Evolutionary conservation across 2,797 vertebrate genomes (phyloP).

Genomic region (Molothrus ater): DNA sequence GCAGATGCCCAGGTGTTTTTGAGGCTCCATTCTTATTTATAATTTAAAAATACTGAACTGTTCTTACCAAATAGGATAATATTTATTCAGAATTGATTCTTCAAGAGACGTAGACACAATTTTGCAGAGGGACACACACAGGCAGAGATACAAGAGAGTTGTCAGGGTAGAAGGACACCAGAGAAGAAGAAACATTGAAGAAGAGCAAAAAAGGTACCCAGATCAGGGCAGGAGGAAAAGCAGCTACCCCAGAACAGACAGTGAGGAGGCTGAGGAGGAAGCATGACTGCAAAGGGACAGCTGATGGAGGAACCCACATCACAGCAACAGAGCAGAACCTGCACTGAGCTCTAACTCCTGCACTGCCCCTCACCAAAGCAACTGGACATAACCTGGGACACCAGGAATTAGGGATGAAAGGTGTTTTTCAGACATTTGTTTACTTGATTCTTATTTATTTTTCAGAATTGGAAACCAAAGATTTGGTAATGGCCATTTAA

Average conservation of each 20-base stretch:
- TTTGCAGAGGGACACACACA: not conserved
- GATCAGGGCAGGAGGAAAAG: not conserved
- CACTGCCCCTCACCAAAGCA: not conserved
- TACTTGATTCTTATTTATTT: not conserved
- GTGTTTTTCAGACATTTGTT: not conserved
- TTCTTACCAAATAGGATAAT: not conserved
- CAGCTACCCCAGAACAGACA: not conserved
- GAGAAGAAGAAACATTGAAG: not conserved
- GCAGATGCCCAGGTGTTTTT: not conserved
- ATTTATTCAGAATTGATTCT: not conserved
- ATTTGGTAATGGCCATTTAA: not conserved
- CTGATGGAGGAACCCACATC: not conserved
- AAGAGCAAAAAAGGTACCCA: not conserved
- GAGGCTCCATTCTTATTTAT: not conserved
- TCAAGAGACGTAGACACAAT: not conserved
- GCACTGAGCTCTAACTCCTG: not conserved
- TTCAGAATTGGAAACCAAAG: not conserved
- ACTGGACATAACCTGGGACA: rapidly evolving
- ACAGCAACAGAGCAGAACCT: not conserved
- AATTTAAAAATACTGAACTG: not conserved
- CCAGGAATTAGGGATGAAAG: not conserved
- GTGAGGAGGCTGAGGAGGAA: not conserved
- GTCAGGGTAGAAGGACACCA: not conserved
- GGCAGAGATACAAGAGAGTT: not conserved
- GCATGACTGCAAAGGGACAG: not conserved